These are phyloP conservation scores for Gobio gobio DNA, from an alignment of 2,113 vertebrate genomes.

Conservation along the genomic window DNA sequence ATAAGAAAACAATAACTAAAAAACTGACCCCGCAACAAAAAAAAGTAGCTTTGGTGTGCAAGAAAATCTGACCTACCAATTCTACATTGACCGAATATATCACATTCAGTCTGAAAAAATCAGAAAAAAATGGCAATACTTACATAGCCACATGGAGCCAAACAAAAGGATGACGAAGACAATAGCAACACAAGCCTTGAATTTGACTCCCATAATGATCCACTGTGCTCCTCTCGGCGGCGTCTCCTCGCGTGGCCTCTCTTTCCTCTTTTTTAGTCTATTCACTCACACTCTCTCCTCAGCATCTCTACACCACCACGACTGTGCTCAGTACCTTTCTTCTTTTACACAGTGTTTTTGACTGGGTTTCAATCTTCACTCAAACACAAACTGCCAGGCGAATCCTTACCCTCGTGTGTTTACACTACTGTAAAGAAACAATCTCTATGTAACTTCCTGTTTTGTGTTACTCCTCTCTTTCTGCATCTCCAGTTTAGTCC, in stretches of 20 bases:
- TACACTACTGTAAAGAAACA: background rate
- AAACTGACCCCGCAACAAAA: background rate
- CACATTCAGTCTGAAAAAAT: background rate
- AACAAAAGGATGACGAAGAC: constrained; percentile 45
- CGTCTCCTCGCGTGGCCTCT: background rate
- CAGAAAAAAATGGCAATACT: constrained; percentile 23
- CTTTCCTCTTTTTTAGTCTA: background rate
- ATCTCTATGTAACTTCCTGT: background rate
- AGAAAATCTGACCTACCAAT: background rate
- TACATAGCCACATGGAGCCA: constrained; percentile 46
- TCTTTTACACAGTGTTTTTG: background rate
- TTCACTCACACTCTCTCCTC: background rate
- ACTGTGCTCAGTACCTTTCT: background rate
- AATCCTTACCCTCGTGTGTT: background rate
- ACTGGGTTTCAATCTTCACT: background rate
- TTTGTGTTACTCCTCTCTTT: background rate
- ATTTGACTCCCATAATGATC: constrained; percentile 50
- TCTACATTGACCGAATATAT: background rate
- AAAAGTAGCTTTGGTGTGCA: background rate
- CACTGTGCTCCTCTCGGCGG: background rate
- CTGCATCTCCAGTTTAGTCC: background rate
- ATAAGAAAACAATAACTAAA: background rate
- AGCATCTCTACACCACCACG: background rate
- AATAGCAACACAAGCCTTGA: constrained; percentile 41
- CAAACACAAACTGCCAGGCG: background rate